These are phyloP conservation scores for Lophotriccus pileatus DNA, from an alignment of 2,797 vertebrate species.

Conservation along the genomic window DNA sequence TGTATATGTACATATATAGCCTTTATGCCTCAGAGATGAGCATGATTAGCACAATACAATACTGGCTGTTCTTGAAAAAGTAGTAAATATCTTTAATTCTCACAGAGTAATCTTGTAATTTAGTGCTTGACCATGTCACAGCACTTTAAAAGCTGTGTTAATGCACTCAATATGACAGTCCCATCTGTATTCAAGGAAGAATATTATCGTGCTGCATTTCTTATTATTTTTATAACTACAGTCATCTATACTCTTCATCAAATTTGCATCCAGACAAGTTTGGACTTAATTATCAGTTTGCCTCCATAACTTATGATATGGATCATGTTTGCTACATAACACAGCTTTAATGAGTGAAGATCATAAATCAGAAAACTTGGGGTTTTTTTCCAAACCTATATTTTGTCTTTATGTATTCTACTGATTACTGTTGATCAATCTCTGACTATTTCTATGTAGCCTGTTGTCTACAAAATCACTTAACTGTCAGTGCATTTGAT, in stretches of 20 bases:
- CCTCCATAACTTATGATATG: background rate
- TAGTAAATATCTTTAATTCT: background rate
- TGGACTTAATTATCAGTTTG: background rate
- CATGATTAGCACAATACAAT: background rate
- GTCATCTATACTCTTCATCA: background rate
- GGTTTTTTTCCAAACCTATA: background rate
- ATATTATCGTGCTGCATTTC: background rate
- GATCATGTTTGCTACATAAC: background rate
- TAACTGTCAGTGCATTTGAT: fast-evolving
- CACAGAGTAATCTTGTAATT: background rate
- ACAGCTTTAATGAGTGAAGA: background rate
- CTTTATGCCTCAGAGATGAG: background rate
- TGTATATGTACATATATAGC: too few relatives aligned
- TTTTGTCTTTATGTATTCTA: background rate
- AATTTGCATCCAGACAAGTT: background rate
- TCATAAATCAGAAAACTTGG: background rate
- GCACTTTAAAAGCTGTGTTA: background rate
- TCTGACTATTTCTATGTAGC: background rate
- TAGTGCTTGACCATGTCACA: background rate
- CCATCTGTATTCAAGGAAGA: background rate
- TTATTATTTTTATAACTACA: background rate
- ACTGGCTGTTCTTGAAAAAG: background rate
- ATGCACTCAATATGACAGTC: background rate
- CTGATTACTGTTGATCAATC: background rate
- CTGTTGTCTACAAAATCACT: background rate